phyloP scores from a whole-genome alignment of 37 sponge, comb jelly and placozoan species.

The Axinella damicornis region DNA sequence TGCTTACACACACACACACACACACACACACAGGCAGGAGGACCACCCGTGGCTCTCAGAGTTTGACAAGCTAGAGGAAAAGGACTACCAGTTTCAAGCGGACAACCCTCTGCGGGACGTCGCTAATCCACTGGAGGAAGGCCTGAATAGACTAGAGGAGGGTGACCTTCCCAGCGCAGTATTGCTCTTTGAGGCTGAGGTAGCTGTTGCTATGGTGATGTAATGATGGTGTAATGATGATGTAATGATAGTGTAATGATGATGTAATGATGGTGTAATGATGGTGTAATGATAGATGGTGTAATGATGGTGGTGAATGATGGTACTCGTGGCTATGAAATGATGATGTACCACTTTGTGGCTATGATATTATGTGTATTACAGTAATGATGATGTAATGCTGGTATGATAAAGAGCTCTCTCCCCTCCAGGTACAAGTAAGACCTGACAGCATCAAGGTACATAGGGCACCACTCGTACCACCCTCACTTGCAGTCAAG shows the following conservation, averaged over 20 bases:
- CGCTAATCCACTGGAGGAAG: slow-evolving; percentile 75
- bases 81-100: slow-evolving; percentile 51
- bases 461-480: no score
- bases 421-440: slow-evolving; percentile 29
- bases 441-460: slow-evolving; percentile 39
- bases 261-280: not conserved
- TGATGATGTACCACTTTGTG: not conserved
- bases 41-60: slow-evolving; percentile 68
- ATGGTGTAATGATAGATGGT: no score
- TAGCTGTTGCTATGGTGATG: slow-evolving; percentile 1
- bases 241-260: no score
- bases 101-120: slow-evolving; percentile 65
- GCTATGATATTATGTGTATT: no score
- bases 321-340: not conserved
- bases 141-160: slow-evolving; percentile 68
- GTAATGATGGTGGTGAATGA: no score
- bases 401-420: no score
- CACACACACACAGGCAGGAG: slow-evolving; percentile 11
- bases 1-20: no score
- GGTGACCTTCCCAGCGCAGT: slow-evolving; percentile 86
- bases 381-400: no score
- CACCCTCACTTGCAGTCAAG: no score
- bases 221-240: no score
- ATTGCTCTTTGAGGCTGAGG: slow-evolving; percentile 84
- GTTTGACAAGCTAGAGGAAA: slow-evolving; percentile 6